Conservation (phyloP, 2,113 vertebrate species). For the Nestor notabilis region DNA sequence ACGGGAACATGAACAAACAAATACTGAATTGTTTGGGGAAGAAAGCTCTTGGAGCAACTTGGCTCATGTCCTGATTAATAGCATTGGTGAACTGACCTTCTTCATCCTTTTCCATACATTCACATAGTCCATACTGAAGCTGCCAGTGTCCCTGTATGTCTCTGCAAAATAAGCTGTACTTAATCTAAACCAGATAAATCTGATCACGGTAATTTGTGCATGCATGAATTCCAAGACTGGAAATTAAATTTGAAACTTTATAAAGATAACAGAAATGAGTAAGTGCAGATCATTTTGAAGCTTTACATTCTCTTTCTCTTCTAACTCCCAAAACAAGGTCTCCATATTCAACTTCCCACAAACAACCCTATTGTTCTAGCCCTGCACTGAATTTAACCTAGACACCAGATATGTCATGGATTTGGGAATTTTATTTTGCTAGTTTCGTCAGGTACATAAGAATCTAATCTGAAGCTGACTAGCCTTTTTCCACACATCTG, state of each 20-base stretch:
- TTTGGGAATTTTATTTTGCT: background rate
- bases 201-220: background rate
- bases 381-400: background rate
- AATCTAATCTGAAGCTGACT: background rate
- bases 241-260: background rate
- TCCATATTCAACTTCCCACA: background rate
- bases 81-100: background rate
- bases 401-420: background rate
- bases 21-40: background rate
- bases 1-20: background rate
- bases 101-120: background rate
- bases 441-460: background rate
- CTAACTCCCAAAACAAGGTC: background rate
- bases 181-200: background rate
- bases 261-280: background rate
- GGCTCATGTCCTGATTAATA: background rate
- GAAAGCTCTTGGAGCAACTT: background rate
- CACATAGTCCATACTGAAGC: accelerated
- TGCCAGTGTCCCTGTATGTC: accelerated
- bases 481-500: background rate
- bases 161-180: background rate
- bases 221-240: background rate
- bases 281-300: background rate
- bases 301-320: background rate
- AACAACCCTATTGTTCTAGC: background rate